A percentile compares a stretch with the other conserved stretches of the same genome.
phyloP scores from a whole-genome alignment of 2,113 vertebrate species.

The Telmatochromis sp. region DNA sequence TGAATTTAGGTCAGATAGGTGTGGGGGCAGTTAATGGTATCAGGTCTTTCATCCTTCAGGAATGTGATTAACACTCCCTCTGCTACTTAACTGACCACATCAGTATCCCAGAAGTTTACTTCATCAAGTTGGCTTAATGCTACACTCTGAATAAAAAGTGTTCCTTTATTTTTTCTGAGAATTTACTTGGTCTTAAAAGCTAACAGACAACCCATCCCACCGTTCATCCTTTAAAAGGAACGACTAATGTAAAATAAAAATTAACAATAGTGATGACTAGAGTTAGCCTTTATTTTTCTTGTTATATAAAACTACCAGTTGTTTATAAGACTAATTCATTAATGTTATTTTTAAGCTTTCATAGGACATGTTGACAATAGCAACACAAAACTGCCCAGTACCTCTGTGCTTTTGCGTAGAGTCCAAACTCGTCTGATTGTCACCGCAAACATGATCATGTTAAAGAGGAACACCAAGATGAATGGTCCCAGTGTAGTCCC shows the following conservation, averaged over 20 bases:
- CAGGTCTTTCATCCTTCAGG: accelerated
- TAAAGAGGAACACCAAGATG: neutral
- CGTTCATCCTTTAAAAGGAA: neutral
- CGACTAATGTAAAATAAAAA: neutral
- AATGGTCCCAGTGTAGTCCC: neutral
- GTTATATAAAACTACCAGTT: neutral
- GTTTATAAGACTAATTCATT: neutral
- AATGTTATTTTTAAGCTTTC: accelerated
- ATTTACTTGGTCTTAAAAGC: neutral
- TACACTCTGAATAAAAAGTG: accelerated
- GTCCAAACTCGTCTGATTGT: neutral
- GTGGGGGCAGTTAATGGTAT: neutral
- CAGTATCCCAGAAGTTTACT: neutral
- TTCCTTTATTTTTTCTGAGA: accelerated
- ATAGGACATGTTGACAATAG: accelerated
- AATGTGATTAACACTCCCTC: neutral
- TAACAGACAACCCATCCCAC: neutral
- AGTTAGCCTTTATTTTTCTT: neutral
- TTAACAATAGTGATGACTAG: neutral
- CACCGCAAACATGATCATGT: neutral
- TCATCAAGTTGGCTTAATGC: neutral
- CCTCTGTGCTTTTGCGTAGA: neutral
- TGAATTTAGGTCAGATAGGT: neutral
- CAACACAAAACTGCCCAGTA: neutral
- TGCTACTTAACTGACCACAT: neutral